Evolutionary conservation across 2,888 invertebrate genomes (phyloP), one percentile per base, ranked within the genome.

Genomic region (Leucophora obtusa): DNA sequence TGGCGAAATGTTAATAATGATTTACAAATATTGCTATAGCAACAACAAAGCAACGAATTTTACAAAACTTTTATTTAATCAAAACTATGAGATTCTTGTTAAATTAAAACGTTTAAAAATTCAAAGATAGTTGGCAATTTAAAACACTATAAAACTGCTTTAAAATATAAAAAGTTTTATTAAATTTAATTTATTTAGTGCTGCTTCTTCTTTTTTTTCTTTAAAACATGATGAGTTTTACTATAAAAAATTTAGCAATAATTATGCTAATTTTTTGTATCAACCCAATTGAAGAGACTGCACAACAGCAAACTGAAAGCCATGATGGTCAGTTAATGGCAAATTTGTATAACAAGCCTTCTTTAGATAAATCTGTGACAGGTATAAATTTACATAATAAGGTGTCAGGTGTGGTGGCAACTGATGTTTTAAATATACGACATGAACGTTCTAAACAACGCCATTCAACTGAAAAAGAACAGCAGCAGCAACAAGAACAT

Each of bases 361-460:
- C 1, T 38, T 2, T 11, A 66, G 18, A 28, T 11, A 35, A 59
- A 59, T 59, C 18, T 5, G 38, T 5, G 15, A 15, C 18, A 10
- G 11, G 11, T 11, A 14, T 38, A 38, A 14, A 38, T 38, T 38
- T 10, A 38, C 38, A 38, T 14, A 38, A 38, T 38, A 38, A 11
- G 14, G 38, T 38, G 11, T 10, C 38, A 35, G 33, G 17, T 38
- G 14, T 17, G 51, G 24, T 17, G 15, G 24, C 43, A 65, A 15
- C 43, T 15, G 71, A 77, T 60, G 43, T 47, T 1, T 18, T 66
- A 24, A 71, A 60, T 18, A 78, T 78, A 72, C 47, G 77, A 6
- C 77, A 78, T 72, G 77, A 72, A 78, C 77, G 77, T 66, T 78
- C 77, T 28, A 78, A 78, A 14, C 63, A 70, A 38, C 72, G 70